Evolutionary conservation across 2,888 invertebrate species (phyloP), one percentile per base, ranked within the genome.

Genomic region (Volucella bombylans): DNA sequence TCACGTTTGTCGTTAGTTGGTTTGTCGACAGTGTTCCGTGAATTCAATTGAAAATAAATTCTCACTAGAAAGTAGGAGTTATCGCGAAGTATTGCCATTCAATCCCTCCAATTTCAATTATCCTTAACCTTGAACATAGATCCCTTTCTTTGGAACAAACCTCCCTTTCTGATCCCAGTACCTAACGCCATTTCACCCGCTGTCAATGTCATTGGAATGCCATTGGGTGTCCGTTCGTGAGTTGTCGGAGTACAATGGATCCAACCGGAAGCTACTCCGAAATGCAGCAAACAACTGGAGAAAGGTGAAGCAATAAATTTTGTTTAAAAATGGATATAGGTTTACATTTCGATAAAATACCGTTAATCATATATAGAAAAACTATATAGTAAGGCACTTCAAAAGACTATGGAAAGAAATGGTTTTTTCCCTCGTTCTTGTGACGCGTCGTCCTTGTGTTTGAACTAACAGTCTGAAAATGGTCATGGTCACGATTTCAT

Each of bases 281-380:
- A 76, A 65, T 68, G 65, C 65, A 31, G 77, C 47, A 77, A 49
- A 80, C 80, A 79, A 79, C 79, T 80, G 74, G 54, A 49, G 61
- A 83, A 76, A 83, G 83, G 83, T 83, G 71, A 83, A 76, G 23
- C n/a, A 65, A 38, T 39, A 15, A 55, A 15, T 31, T 31, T 31
- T 31, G 0, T 6, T 31, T 31, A 6, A 6, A 31, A 31, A 31
- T 31, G 4, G 0, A 31, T 31, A 31, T 31, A 31, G 6, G 31
- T 31, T 31, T 31, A 31, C 31, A 31, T 31, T 31, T 31, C 31
- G 31, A 31, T 31, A 31, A 4, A 31, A 31, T 31, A 31, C 6
- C 6, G 31, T 31, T 31, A 67, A 54, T 39, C 11, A 11, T 23
- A 15, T 1, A 67, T 49, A 23, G 67, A 1, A 62, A 47, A 55